Conservation (phyloP, 2,113 vertebrate genomes). For the Hyaena hyaena region DNA sequence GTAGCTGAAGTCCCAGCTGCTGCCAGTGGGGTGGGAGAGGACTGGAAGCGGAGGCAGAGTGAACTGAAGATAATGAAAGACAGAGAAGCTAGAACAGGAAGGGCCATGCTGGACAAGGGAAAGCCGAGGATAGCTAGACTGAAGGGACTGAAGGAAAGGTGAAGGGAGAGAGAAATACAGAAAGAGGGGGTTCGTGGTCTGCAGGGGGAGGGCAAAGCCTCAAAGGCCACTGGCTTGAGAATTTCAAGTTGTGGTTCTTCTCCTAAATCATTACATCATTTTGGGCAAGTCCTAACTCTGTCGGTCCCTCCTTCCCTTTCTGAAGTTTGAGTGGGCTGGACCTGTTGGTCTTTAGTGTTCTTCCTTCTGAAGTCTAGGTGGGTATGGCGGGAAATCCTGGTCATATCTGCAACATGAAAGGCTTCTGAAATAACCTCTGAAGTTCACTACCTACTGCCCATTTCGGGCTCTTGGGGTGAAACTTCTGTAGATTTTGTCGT, state of each 20-base stretch:
- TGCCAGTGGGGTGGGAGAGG: not conserved
- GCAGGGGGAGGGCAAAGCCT: not conserved
- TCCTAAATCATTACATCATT: not conserved
- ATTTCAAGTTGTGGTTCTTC: not conserved
- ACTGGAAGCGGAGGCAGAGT: not conserved
- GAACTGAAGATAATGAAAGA: not conserved
- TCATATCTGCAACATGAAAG: not conserved
- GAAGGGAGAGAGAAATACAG: not conserved
- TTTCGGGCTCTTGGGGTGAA: not conserved
- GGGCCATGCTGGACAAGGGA: not conserved
- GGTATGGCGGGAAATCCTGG: not conserved
- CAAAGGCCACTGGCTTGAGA: not conserved
- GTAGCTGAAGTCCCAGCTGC: not conserved
- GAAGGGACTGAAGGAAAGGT: not conserved
- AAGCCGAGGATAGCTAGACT: not conserved
- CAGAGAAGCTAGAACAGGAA: not conserved
- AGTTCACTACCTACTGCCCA: not conserved
- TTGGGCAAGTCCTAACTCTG: not conserved
- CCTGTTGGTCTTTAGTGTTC: not conserved
- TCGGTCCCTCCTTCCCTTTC: not conserved
- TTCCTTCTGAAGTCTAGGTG: not conserved
- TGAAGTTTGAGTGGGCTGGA: conserved; percentile 25
- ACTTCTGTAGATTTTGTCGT: not conserved
- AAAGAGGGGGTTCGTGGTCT: not conserved
- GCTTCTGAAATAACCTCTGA: not conserved